Evolutionary conservation across 2,797 vertebrate species (phyloP), one percentile per base, ranked within the genome.

Genomic region (Pseudochirops corinnae): DNA sequence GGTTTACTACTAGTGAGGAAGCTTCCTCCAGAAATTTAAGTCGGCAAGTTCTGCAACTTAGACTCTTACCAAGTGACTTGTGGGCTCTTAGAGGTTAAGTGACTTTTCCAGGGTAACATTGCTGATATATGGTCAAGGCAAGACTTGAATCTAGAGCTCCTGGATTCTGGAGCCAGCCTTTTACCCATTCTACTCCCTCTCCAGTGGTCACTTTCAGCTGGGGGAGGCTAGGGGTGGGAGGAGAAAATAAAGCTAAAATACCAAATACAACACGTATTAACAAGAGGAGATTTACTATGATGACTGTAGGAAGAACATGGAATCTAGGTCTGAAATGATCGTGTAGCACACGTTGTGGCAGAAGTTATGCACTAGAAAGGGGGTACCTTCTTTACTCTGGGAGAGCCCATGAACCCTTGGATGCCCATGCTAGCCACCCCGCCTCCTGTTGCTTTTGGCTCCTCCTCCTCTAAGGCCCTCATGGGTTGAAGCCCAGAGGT

Each of bases 331-430:
- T 99, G 95, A 99, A 99, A 4, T 98, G 99, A 31, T 99, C 99
- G 39, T 99, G 98, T 62, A 99, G 98, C 0, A 98, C 98, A 91
- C 99, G 99, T 33, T 98, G 97, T 0, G 99, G 99, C 95, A 99
- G 99, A 92, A 99, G 99, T 0, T 99, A 99, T 53, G 99, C 98
- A 10, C 99, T 95, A 99, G 98, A 52, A 99, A 97, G 31, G 99
- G 98, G 95, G 99, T 99, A 9, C 99, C 99, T 31, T 99, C 99
- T 28, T 98, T 93, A 97, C 99, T 99, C 50, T 99, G 99, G 1
- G 99, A 99, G 96, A 99, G 95, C 99, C 97, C 98, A 98, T 29
- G 99, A 97, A 52, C 99, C 98, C 99, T 99, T 96, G 7, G 56
- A 94, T 92, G 50, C 92, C 90, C 95, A 90, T 60, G 52, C 13